Conservation (phyloP, 2,113 vertebrate genomes). For the Amazona guildingii region DNA sequence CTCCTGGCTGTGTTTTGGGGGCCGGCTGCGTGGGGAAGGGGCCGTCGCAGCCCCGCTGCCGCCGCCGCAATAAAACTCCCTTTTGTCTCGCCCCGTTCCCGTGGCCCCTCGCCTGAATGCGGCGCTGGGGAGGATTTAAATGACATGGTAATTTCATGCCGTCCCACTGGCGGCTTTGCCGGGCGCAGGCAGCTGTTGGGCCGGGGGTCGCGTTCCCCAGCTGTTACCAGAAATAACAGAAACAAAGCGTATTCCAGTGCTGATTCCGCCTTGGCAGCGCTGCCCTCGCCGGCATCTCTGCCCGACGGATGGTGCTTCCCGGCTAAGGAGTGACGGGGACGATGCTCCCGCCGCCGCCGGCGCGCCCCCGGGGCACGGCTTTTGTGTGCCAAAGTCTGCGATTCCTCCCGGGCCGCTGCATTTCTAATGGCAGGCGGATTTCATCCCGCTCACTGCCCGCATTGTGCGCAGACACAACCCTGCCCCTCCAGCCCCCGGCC, state of each 20-base stretch:
- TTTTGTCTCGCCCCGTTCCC: constrained; percentile 41
- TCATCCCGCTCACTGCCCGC: constrained; percentile 41
- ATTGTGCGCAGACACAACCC: constrained; percentile 59
- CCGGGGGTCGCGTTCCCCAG: constrained; percentile 34
- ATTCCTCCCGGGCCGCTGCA: constrained; percentile 38
- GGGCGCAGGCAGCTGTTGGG: constrained; percentile 41
- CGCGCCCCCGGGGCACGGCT: constrained; percentile 3
- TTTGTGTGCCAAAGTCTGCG: constrained; percentile 34
- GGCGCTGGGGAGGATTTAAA: constrained; percentile 38
- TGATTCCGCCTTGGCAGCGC: not conserved
- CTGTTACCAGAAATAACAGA: constrained; percentile 33
- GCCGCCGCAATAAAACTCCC: not conserved
- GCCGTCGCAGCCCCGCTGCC: not conserved
- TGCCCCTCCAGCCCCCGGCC: constrained; percentile 2
- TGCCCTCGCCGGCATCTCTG: not conserved
- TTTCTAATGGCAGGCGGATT: constrained; percentile 62
- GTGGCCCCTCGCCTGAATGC: constrained; percentile 31
- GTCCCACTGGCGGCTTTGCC: constrained; percentile 1
- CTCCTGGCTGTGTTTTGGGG: not conserved
- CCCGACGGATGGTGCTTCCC: rapidly evolving
- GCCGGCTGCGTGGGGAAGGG: not conserved
- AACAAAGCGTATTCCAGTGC: not conserved
- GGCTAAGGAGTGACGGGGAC: rapidly evolving
- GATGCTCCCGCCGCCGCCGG: not conserved
- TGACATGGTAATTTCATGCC: constrained; percentile 64